phyloP scores from a whole-genome alignment of 2,797 vertebrate genomes.

The Nannoperca obscura region DNA sequence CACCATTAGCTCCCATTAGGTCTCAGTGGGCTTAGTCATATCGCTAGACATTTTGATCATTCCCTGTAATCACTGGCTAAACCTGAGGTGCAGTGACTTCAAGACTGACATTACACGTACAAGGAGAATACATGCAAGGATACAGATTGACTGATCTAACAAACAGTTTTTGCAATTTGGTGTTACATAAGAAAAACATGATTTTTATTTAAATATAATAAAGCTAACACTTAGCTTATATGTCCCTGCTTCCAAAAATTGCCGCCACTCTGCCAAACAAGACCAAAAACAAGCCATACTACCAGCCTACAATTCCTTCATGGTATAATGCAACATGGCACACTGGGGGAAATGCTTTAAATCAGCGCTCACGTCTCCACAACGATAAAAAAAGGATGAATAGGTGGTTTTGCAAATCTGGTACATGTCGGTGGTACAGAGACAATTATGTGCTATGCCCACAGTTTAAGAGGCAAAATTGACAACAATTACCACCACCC shows the following conservation, averaged over 20 bases:
- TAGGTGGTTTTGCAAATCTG: slow-evolving; percentile 61
- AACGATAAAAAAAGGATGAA: slow-evolving; percentile 53
- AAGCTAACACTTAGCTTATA: slow-evolving; percentile 24
- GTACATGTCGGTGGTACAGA: slow-evolving; percentile 59
- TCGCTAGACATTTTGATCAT: slow-evolving; percentile 57
- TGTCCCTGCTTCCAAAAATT: slow-evolving; percentile 42
- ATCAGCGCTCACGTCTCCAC: slow-evolving; percentile 50
- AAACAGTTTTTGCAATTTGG: slow-evolving; percentile 21
- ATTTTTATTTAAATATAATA: slow-evolving; percentile 11
- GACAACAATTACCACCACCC: slow-evolving; percentile 62
- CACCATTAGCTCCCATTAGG: slow-evolving; percentile 57
- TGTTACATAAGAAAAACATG: slow-evolving; percentile 41
- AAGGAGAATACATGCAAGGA: slow-evolving; percentile 24
- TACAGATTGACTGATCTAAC: slow-evolving; percentile 11
- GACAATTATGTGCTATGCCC: slow-evolving; percentile 61
- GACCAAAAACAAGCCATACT: slow-evolving; percentile 52
- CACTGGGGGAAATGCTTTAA: slow-evolving; percentile 59
- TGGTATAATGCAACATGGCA: slow-evolving; percentile 68
- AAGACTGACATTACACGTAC: slow-evolving; percentile 20
- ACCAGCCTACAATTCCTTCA: slow-evolving; percentile 61
- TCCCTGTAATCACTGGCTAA: slow-evolving; percentile 40
- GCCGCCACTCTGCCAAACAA: slow-evolving; percentile 39
- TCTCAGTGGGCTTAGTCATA: slow-evolving; percentile 62
- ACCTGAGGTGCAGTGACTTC: slow-evolving; percentile 44
- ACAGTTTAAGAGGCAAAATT: slow-evolving; percentile 58